Base-by-base conservation (phyloP, 2,797 vertebrate genomes). In the Eurystomus glaucurus region DNA sequence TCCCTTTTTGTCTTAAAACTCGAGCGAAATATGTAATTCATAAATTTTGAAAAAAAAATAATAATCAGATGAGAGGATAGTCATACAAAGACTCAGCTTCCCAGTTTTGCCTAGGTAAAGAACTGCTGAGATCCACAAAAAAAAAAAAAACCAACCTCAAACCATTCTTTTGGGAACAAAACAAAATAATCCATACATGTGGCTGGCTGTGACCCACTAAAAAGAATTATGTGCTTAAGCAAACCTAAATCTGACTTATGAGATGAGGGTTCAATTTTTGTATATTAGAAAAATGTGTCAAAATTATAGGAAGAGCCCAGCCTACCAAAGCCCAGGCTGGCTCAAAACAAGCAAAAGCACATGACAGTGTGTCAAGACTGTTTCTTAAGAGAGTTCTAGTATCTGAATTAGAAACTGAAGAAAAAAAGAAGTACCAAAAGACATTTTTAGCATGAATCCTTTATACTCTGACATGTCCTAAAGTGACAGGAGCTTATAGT, bases 201-300 rank as follows among this genome's bases (percentile, higher is more conserved):
- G 50, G 31, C 29, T 89, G 55, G 60, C 50, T 72, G 31, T 57
- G 58, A 86, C 76, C 64, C 72, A 78, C 54, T 85, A 78, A 62
- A 79, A 23, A 51, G 26, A 83, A 87, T 76, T 71, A 92, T 54
- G 91, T 85, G 43, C 61, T 92, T 50, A 94, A 87, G 55, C 17
- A 88, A 89, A 89, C 39, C 28, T 55, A 66, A 89, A 70, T 70
- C 29, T 79, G 76, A 51, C 39, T 82, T 79, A 69, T 5, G 35
- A 90, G 33, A 84, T 29, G 15, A 76, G 23, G 23, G 45, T 31
- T 95, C 43, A 28, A 33, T 72, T 84, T 61, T n/a, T 61, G 29
- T 57, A 5, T 13, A 17, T 29, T 54, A 79, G 54, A 48, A 95
- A 92, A 93, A 37, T 4, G 33, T 84, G 50, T 60, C 61, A 54